phyloP scores from a whole-genome alignment of 2,797 vertebrate species.

The Emys orbicularis region DNA sequence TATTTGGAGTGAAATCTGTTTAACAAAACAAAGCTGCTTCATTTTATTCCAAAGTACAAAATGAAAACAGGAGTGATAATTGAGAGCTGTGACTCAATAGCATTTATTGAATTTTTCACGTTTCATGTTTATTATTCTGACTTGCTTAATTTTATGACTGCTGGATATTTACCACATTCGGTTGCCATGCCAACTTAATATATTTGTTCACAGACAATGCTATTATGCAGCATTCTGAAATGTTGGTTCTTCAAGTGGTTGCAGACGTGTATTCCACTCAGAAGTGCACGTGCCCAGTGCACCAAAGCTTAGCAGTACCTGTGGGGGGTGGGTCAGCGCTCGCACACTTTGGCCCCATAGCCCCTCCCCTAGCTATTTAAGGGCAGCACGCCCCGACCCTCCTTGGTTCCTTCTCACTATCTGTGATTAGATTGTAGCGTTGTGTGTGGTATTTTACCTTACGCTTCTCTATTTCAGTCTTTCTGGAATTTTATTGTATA shows the following conservation, averaged over 20 bases:
- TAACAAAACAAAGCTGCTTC: conserved; percentile 63
- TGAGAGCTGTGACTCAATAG: conserved; percentile 79
- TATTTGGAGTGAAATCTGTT: conserved; percentile 64
- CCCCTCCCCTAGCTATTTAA: background rate
- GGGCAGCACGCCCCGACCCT: background rate
- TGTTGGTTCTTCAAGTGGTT: background rate
- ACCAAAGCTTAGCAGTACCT: background rate
- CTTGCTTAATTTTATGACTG: conserved; percentile 76
- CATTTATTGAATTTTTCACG: conserved; percentile 72
- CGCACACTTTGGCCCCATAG: background rate
- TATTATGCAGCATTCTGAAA: conserved; percentile 71
- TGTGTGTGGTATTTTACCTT: background rate
- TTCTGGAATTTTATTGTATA: background rate
- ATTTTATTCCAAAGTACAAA: conserved; percentile 72
- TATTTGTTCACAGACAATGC: conserved; percentile 79
- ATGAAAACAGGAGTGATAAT: conserved; percentile 76
- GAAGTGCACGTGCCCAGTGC: background rate
- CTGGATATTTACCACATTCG: conserved; percentile 81
- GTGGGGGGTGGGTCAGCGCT: background rate
- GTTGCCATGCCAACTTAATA: conserved; percentile 80
- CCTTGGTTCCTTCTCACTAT: background rate
- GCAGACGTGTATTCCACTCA: background rate
- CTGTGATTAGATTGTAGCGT: background rate
- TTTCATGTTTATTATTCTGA: conserved; percentile 79
- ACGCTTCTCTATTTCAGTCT: background rate